These are phyloP conservation scores for Eulemur rufifrons DNA, from an alignment of 2,113 vertebrate genomes.

Conservation along the genomic window DNA sequence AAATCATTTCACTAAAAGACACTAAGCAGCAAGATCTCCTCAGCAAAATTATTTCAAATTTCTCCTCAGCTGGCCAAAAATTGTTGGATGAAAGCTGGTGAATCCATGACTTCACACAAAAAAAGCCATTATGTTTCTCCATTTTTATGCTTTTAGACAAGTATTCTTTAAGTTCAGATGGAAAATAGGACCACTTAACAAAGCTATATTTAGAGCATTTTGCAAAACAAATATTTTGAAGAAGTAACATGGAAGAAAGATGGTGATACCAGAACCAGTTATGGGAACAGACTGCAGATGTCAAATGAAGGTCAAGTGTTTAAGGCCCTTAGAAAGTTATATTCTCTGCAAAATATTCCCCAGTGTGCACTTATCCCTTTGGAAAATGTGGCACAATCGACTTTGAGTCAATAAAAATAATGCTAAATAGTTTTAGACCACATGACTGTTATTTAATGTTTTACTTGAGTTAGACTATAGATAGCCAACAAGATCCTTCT, in stretches of 20 bases:
- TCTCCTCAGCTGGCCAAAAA: neutral
- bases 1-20: neutral
- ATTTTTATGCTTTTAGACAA: slow-evolving; percentile 1
- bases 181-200: neutral
- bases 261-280: neutral
- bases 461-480: slow-evolving; percentile 40
- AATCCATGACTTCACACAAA: neutral
- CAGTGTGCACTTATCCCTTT: neutral
- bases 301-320: slow-evolving; percentile 37
- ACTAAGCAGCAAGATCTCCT: neutral
- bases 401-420: slow-evolving; percentile 57
- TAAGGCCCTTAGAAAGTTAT: slow-evolving; percentile 27
- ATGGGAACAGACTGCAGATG: neutral
- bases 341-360: slow-evolving; percentile 31
- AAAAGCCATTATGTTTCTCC: neutral
- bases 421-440: slow-evolving; percentile 34
- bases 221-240: neutral
- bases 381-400: slow-evolving; percentile 41
- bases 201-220: slow-evolving; percentile 1
- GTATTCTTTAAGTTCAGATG: neutral
- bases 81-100: neutral
- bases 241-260: neutral
- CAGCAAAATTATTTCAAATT: neutral
- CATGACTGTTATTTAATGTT: slow-evolving; percentile 28
- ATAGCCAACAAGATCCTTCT: neutral